Evolutionary conservation across 2,113 vertebrate genomes (phyloP).

Genomic region (Dipodomys merriami): DNA sequence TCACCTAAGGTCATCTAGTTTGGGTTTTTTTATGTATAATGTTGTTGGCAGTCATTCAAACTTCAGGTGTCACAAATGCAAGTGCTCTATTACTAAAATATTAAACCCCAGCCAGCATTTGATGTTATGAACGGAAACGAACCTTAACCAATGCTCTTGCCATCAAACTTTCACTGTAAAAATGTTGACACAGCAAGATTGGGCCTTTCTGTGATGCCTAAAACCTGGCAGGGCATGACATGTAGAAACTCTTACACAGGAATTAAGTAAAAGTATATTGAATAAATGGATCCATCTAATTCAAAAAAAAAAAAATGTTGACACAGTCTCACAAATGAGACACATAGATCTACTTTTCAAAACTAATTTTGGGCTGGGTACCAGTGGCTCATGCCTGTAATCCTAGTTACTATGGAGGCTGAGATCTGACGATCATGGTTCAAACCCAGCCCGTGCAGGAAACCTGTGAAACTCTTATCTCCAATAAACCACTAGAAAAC

Average conservation of each 20-base stretch:
- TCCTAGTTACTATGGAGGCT: too few species aligned
- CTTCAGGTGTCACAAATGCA: too few species aligned
- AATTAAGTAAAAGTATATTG: too few species aligned
- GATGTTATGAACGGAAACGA: constrained; percentile 2
- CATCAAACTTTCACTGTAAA: constrained; percentile 48
- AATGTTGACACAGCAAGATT: constrained; percentile 40
- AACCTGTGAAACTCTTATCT: too few species aligned
- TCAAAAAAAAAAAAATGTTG: constrained; percentile 56
- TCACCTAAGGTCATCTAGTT: background rate
- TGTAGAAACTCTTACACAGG: too few species aligned
- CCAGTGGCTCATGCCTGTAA: too few species aligned
- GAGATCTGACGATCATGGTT: too few species aligned
- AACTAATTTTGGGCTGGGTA: background rate
- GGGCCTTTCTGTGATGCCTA: too few species aligned
- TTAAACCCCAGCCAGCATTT: background rate
- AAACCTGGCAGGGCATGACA: too few species aligned
- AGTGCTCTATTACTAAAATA: background rate
- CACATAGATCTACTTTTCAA: constrained; percentile 56
- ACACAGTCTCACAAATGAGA: constrained; percentile 35
- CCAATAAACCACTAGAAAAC: too few species aligned
- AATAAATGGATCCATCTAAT: too few species aligned
- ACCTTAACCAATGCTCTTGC: background rate
- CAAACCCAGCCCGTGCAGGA: too few species aligned
- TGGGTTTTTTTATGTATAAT: background rate
- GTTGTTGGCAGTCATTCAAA: background rate